Base-by-base conservation (phyloP, 2,797 vertebrate species). In the Galago senegalensis region DNA sequence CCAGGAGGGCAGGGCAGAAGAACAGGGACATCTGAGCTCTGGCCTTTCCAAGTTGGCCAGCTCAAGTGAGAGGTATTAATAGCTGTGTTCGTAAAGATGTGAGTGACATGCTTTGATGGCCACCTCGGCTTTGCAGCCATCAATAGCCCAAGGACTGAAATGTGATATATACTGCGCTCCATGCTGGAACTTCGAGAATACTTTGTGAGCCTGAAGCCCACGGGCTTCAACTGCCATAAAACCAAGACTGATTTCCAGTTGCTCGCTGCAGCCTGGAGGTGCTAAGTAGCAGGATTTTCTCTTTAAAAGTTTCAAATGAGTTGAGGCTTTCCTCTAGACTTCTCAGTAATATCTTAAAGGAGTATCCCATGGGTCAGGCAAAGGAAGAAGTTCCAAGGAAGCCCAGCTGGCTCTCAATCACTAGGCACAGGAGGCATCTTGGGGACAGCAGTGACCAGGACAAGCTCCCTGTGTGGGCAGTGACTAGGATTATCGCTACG, bases 281-380 rank as follows among this genome's bases (percentile, higher is more conserved):
- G 86, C 43, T 69, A 81, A 91, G 75, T 58, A 95, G 53, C 65
- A 89, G 91, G 61, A 67, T 83, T 70, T 43, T 85, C 40, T 84
- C 70, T 91, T 18, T 20, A 79, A 91, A 89, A 53, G 85, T 89
- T 82, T 89, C 76, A 69, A 46, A 86, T 12, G 56, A 89, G 43
- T 88, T 61, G 82, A 49, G 82, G 37, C 70, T 96, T 92, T 85
- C 65, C 46, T 67, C 31, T 56, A 37, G 79, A 60, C 9, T 49
- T 70, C 27, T 49, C 49, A 63, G 37, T 43, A 49, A 80, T 13
- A n/a, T 56, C 31, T 65, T 91, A 69, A 76, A 60, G 5, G 5
- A 49, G 20, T 27, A 29, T 4, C n/a, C 27, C 16, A 73, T 20
- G 76, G 23, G 60, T 79, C 82, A 89, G 56, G 40, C 60, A 53